These are phyloP conservation scores for Lagocephalus sceleratus DNA, from an alignment of 2,797 vertebrate genomes.

Conservation along the genomic window DNA sequence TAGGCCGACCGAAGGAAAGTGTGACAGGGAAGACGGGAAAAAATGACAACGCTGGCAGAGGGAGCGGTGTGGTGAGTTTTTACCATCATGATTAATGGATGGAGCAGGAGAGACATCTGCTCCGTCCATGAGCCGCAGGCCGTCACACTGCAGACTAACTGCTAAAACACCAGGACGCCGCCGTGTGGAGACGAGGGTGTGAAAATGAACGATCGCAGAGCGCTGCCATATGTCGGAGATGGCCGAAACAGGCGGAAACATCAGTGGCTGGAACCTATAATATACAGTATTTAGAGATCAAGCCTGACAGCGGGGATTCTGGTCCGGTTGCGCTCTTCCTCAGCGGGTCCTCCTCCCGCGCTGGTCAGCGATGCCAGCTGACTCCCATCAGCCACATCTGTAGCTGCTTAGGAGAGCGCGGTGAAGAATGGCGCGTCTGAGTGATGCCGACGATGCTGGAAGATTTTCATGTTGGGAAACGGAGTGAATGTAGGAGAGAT, in stretches of 20 bases:
- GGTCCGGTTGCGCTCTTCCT: no score
- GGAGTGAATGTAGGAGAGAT: no score
- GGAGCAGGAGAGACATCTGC: conserved; percentile 44
- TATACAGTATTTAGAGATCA: no score
- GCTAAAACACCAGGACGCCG: conserved; percentile 23
- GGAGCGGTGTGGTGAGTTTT: conserved; percentile 7
- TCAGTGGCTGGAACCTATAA: background rate
- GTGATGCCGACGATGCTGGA: no score
- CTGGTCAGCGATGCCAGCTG: no score
- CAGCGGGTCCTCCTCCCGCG: no score
- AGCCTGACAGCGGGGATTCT: no score
- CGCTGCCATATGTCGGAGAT: conserved; percentile 12
- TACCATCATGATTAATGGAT: conserved; percentile 32
- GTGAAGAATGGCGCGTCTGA: no score
- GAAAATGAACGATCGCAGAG: conserved; percentile 16
- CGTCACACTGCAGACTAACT: conserved; percentile 27
- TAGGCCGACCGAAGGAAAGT: conserved; percentile 24
- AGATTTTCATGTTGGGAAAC: no score
- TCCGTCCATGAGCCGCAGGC: conserved; percentile 18
- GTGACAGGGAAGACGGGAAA: conserved; percentile 23
- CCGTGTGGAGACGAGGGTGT: conserved; percentile 17
- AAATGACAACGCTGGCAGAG: conserved; percentile 5
- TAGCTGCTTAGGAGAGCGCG: no score
- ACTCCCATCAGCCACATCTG: no score
- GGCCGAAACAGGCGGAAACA: background rate